Percentiles rank a stretch among this genome's conserved stretches.
phyloP scores from a whole-genome alignment of 2,113 vertebrate genomes.

The Daboia siamensis region DNA sequence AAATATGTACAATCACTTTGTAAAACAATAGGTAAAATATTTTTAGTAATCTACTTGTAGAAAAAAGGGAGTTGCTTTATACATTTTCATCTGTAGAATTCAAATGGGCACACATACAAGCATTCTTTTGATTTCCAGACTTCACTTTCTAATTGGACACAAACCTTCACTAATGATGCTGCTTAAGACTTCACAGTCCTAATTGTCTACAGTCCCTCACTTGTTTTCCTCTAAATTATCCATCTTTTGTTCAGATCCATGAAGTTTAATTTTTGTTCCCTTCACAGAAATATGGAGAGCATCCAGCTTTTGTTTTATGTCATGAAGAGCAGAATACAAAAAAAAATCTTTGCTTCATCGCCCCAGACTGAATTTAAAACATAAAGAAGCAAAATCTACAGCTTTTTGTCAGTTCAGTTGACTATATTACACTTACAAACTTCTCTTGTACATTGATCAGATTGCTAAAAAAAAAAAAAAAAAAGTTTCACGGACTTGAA shows the following conservation, averaged over 20 bases:
- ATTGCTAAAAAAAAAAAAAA: not conserved
- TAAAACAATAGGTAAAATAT: constrained; percentile 18
- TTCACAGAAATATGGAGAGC: constrained; percentile 25
- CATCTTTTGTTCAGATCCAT: constrained; percentile 61
- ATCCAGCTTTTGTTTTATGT: constrained; percentile 38
- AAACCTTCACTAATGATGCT: constrained; percentile 59
- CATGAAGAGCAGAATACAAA: constrained; percentile 24
- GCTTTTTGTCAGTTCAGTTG: not conserved
- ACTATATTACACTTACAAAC: not conserved
- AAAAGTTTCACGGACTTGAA: not conserved
- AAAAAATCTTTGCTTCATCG: constrained; percentile 27
- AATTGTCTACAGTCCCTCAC: constrained; percentile 53
- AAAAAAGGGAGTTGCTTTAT: constrained; percentile 27
- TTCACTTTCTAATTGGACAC: constrained; percentile 54
- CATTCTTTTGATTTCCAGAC: constrained; percentile 53
- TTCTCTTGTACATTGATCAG: accelerated
- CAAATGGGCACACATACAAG: constrained; percentile 37
- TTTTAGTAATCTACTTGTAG: constrained; percentile 46
- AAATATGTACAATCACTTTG: not conserved
- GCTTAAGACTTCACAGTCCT: constrained; percentile 52
- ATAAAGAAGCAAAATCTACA: constrained; percentile 12
- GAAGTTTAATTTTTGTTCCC: constrained; percentile 59
- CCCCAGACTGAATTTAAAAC: constrained; percentile 25
- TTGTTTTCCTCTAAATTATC: constrained; percentile 46
- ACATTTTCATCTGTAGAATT: not conserved